Base-by-base conservation (phyloP, 2,113 vertebrate species). In the Myotis brandtii region DNA sequence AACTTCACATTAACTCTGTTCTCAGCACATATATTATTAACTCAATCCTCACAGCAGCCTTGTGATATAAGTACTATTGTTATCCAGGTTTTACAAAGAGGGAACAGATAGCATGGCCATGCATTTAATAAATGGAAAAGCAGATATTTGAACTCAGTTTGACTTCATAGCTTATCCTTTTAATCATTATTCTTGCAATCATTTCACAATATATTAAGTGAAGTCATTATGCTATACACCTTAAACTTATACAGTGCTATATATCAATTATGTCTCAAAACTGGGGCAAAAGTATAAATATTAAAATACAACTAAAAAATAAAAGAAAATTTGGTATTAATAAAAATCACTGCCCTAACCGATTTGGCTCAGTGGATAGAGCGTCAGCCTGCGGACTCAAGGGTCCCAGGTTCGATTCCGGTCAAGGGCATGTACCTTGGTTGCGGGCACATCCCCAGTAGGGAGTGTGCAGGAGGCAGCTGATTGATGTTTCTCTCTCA, bases 111-210 rank as follows among this genome's bases (percentile, higher is more conserved):
- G 37, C 46, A 54, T 46, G 6, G 23, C 64, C 50, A 27, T 81
- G 72, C 12, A 46, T 88, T 84, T 62, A 85, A 43, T 50, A 75
- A 81, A 86, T 73, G 37, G 70, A 76, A 88, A 88, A 54, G 34
- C 77, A 66, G 70, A 92, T 46, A 40, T 88, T 85, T 80, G 40
- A 86, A 89, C 85, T 69, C 54, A n/a, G 10, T 76, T 75, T 91
- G 86, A 75, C 37, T 85, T 90, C 14, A 32, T 27, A 80, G 70
- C 4, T 64, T 46, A 72, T 84, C 14, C 21, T 81, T 34, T 82
- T 90, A 62, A 83, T 70, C n/a, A 52, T 17, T 37, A 46, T 93
- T 37, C 21, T 93, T 80, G 21, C 40, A 72, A 91, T 82, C 32
- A 91, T 82, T 91, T 81, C 77, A 91, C 30, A 48, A 11, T 89